Conservation (phyloP, 2,888 invertebrate genomes). For the Patella ulyssiponensis region DNA sequence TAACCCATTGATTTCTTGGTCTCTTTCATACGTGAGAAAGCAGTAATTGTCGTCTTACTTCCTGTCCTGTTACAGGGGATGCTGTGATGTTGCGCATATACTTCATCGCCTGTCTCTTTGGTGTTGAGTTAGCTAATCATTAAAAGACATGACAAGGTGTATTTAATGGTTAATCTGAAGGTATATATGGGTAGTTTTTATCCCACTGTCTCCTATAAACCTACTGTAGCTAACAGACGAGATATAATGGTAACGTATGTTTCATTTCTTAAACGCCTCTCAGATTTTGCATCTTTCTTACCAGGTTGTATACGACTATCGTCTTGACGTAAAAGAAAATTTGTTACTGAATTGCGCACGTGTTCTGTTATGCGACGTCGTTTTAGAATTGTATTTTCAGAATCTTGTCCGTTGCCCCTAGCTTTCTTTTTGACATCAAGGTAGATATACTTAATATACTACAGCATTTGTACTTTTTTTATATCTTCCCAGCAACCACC, state of each 20-base stretch:
- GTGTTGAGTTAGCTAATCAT: too few species aligned
- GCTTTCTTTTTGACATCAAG: not conserved
- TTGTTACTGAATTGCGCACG: not conserved
- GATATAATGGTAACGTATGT: too few species aligned
- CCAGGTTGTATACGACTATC: fast-evolving
- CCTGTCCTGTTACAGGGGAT: not conserved
- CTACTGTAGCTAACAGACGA: too few species aligned
- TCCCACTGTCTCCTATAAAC: too few species aligned
- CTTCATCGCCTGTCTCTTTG: not conserved
- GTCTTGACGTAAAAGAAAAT: not conserved
- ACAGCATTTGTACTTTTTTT: not conserved
- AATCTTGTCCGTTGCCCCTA: not conserved
- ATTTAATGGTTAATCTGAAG: too few species aligned
- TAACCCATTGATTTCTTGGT: too few species aligned
- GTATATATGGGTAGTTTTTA: too few species aligned
- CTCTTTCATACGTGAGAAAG: not conserved
- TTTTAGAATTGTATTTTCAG: too few species aligned
- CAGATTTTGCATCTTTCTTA: fast-evolving
- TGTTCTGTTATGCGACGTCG: too few species aligned
- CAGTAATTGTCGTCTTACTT: not conserved
- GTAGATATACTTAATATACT: not conserved
- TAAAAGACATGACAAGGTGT: too few species aligned
- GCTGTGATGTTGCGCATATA: not conserved
- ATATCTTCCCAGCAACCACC: not conserved
- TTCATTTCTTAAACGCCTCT: too few species aligned